phyloP scores from a whole-genome alignment of 2,797 vertebrate species.

The Hyperoplus immaculatus region DNA sequence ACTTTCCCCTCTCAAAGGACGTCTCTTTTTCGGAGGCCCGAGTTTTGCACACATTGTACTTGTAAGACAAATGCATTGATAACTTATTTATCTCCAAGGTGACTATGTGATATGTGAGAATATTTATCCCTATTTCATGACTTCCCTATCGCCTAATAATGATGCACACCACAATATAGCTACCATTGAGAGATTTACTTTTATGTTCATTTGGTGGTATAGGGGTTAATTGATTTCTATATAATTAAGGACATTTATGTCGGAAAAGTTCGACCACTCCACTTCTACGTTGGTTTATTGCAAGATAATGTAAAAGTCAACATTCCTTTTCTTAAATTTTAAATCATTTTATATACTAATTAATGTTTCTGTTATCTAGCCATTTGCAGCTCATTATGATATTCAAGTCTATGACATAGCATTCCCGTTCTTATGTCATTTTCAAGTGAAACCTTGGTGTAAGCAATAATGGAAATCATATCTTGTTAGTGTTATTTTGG shows the following conservation, averaged over 20 bases:
- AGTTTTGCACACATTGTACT: constrained; percentile 57
- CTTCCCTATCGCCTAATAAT: constrained; percentile 21
- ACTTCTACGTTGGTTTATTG: not conserved
- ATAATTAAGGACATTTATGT: constrained; percentile 47
- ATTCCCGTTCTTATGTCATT: not conserved
- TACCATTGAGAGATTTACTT: constrained; percentile 35
- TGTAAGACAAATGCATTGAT: constrained; percentile 39
- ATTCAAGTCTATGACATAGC: not conserved
- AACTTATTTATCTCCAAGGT: constrained; percentile 61
- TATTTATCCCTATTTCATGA: constrained; percentile 47
- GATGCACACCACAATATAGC: constrained; percentile 18
- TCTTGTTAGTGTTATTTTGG: constrained; percentile 79
- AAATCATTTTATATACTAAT: not conserved
- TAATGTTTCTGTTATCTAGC: not conserved
- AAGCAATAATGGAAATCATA: constrained; percentile 65
- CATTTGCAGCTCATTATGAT: not conserved
- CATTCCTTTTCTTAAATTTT: not conserved
- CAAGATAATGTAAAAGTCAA: not conserved
- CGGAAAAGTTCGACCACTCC: constrained; percentile 13
- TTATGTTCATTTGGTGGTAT: constrained; percentile 31
- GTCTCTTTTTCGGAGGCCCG: constrained; percentile 60
- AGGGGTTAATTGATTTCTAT: constrained; percentile 24
- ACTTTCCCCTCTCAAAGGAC: constrained; percentile 76
- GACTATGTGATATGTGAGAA: constrained; percentile 36
- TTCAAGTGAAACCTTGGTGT: not conserved